Evolutionary conservation across 2,797 vertebrate species (phyloP).

Genomic region (Argyrosomus regius): DNA sequence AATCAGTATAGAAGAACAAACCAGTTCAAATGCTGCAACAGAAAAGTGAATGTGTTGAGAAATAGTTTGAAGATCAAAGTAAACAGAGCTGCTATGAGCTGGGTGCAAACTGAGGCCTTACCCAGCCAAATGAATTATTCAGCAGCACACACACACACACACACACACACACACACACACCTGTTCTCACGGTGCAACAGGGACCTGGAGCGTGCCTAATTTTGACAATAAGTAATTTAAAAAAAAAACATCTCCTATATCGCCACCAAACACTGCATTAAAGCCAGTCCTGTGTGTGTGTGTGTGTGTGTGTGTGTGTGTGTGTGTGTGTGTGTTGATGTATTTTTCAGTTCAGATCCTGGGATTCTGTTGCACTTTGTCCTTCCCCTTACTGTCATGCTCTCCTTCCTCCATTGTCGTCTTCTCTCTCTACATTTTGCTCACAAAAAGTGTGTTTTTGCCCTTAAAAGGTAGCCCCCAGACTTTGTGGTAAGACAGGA

Average conservation of each 20-base stretch:
- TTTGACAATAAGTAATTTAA: constrained; percentile 40
- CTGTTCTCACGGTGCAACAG: constrained; percentile 23
- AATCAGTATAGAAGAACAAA: not conserved
- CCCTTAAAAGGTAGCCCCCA: not conserved
- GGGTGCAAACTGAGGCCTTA: constrained; percentile 29
- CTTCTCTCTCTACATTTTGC: not conserved
- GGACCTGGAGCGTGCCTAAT: constrained; percentile 18
- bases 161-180: constrained; percentile 3
- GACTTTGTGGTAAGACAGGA: not conserved
- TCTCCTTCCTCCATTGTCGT: not conserved
- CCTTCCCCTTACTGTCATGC: not conserved
- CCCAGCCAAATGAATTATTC: constrained; percentile 56
- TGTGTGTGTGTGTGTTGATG: not conserved
- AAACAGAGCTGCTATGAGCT: constrained; percentile 34
- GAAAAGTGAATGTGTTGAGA: not conserved
- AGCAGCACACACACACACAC: constrained; percentile 4
- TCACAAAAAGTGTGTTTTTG: not conserved
- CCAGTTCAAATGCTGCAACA: constrained; percentile 1
- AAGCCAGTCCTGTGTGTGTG: not conserved
- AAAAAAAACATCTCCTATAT: constrained; percentile 27
- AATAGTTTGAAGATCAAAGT: not conserved
- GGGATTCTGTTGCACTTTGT: not conserved
- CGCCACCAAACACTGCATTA: not conserved
- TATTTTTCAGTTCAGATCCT: not conserved
- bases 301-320: not conserved